phyloP scores from a whole-genome alignment of 2,888 invertebrate species.

The Acronicta aceris region DNA sequence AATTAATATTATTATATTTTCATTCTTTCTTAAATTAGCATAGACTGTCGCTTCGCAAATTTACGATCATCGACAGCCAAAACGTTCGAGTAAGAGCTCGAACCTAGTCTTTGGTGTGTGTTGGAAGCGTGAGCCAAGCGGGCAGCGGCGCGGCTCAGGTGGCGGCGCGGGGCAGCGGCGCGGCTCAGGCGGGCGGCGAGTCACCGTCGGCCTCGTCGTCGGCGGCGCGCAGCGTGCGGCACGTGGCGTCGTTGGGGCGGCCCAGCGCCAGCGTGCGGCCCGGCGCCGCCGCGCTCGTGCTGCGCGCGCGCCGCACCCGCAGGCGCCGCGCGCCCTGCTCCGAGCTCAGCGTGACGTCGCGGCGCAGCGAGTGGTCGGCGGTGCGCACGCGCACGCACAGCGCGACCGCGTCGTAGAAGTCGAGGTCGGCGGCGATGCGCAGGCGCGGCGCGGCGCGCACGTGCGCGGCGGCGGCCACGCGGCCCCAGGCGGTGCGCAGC shows the following conservation, averaged over 20 bases:
- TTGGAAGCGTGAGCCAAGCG: no score
- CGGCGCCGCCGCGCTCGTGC: conserved; percentile 64
- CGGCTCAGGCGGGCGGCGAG: not conserved
- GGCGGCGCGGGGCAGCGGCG: not conserved
- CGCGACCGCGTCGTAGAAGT: conserved; percentile 75
- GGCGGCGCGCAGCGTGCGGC: conserved; percentile 66
- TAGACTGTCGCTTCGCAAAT: no score
- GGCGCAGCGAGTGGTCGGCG: conserved; percentile 40
- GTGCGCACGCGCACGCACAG: conserved; percentile 74
- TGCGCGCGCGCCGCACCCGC: conserved; percentile 40
- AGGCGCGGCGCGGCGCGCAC: conserved; percentile 36
- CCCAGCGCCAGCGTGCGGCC: conserved; percentile 76
- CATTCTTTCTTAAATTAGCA: no score
- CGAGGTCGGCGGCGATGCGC: conserved; percentile 68
- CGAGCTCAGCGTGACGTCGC: conserved; percentile 22
- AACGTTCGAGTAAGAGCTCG: no score
- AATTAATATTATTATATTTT: no score
- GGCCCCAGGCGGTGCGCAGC: conserved; percentile 61
- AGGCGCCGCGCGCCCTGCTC: conserved; percentile 27
- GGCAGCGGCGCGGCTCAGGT: not conserved
- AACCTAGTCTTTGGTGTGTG: no score
- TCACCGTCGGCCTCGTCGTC: conserved; percentile 13
- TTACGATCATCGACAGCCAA: no score
- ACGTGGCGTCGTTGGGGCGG: conserved; percentile 68
- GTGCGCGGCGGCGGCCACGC: conserved; percentile 41